A percentile compares a stretch with the other conserved stretches of the same genome.
Evolutionary conservation across 2,888 invertebrate genomes (phyloP).

Genomic region (Myopa testacea): DNA sequence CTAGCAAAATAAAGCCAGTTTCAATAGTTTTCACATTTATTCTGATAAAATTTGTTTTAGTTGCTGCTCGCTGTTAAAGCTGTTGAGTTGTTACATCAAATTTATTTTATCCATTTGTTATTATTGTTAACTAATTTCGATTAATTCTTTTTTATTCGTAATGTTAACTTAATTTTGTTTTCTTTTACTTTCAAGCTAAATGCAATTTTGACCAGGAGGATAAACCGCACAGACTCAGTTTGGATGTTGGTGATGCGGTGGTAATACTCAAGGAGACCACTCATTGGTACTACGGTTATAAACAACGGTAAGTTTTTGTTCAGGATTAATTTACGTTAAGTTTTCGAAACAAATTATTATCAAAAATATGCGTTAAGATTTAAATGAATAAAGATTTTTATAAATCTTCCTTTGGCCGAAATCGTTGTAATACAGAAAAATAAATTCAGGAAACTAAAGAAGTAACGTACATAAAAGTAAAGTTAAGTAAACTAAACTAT

Average conservation of each 20-base stretch:
- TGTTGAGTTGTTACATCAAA: constrained; percentile 38
- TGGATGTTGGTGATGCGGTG: constrained; percentile 68
- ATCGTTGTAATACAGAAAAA: too few species aligned
- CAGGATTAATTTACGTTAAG: too few species aligned
- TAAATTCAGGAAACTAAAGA: too few species aligned
- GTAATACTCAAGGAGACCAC: constrained; percentile 66
- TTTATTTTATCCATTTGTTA: neutral
- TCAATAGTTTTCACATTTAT: neutral
- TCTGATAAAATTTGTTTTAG: constrained; percentile 25
- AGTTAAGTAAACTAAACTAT: too few species aligned
- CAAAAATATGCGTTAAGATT: too few species aligned
- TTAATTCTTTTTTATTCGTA: neutral
- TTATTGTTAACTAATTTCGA: neutral
- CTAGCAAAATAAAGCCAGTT: neutral
- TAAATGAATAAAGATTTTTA: too few species aligned
- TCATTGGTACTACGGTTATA: constrained; percentile 68
- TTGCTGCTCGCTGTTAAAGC: constrained; percentile 39
- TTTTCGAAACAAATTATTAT: too few species aligned
- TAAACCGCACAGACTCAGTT: constrained; percentile 65
- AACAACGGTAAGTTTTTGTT: constrained; percentile 62
- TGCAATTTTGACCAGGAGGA: constrained; percentile 67
- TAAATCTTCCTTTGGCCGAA: too few species aligned
- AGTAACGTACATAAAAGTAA: too few species aligned
- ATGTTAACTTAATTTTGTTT: constrained; percentile 1
- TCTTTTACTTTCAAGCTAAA: constrained; percentile 59